Conservation (phyloP, 1,140 invertebrate genomes). For the Drosophila pectinifera region DNA sequence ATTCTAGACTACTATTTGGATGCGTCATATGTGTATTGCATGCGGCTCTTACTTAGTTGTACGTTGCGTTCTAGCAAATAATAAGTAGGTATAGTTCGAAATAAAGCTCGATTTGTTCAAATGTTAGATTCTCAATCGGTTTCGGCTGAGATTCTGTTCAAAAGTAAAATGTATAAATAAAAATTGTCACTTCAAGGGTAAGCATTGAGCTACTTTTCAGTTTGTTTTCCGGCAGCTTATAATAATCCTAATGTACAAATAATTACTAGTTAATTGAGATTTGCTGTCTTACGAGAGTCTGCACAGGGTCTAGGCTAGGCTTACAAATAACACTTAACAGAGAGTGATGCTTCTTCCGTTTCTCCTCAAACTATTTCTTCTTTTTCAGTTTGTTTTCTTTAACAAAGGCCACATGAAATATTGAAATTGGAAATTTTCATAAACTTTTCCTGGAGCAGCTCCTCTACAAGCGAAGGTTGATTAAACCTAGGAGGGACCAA, state of each 20-base stretch:
- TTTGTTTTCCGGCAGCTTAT: constrained; percentile 30
- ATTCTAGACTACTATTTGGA: constrained; percentile 72
- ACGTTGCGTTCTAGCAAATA: constrained; percentile 41
- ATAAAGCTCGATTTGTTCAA: constrained; percentile 76
- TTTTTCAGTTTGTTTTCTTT: constrained; percentile 22
- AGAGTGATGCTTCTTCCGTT: constrained; percentile 14
- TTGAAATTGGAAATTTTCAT: constrained; percentile 71
- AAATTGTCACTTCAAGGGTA: constrained; percentile 19
- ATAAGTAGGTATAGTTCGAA: constrained; percentile 51
- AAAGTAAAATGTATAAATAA: constrained; percentile 30
- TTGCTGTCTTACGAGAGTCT: constrained; percentile 41
- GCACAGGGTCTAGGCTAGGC: constrained; percentile 41
- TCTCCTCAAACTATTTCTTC: constrained; percentile 19
- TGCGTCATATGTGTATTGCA: constrained; percentile 73
- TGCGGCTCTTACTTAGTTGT: constrained; percentile 29
- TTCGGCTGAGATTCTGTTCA: constrained; percentile 51
- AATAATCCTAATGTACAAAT: constrained; percentile 47
- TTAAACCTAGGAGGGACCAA: constrained; percentile 52
- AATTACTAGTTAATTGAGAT: constrained; percentile 59
- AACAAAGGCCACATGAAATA: constrained; percentile 81
- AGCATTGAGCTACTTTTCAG: constrained; percentile 39
- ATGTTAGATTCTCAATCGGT: constrained; percentile 25
- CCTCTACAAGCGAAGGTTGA: constrained; percentile 14
- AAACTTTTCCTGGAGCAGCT: constrained; percentile 20
- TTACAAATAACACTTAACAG: constrained; percentile 57